Percentiles rank a stretch among this genome's conserved stretches.
These are phyloP conservation scores for Athalia circularis DNA, from an alignment of 2,888 invertebrate species.

Conservation along the genomic window DNA sequence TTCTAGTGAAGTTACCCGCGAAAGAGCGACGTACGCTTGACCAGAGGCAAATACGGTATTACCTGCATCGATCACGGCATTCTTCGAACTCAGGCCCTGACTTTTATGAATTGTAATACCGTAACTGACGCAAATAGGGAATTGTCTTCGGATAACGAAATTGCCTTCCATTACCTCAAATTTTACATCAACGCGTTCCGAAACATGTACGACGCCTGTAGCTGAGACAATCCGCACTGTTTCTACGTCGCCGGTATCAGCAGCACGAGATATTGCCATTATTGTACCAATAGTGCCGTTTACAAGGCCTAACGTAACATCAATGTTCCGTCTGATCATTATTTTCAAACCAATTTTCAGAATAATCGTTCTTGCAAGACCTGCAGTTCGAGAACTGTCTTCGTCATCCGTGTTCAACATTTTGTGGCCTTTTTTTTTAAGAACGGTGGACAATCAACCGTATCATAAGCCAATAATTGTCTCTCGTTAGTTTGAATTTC, in stretches of 20 bases:
- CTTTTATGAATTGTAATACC: too few species aligned
- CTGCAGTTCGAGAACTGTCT: constrained; percentile 55
- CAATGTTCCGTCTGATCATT: constrained; percentile 60
- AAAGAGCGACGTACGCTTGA: too few species aligned
- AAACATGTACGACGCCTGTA: constrained; percentile 48
- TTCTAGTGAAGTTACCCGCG: too few species aligned
- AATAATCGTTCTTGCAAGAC: constrained; percentile 51
- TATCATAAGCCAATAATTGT: too few species aligned
- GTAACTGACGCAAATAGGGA: too few species aligned
- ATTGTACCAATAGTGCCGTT: constrained; percentile 59
- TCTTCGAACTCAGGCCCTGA: too few species aligned
- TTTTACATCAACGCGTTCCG: constrained; percentile 43
- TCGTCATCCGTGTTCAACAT: constrained; percentile 52
- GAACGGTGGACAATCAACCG: too few species aligned
- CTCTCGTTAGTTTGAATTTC: too few species aligned
- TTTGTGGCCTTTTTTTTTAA: constrained; percentile 50
- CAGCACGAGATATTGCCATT: constrained; percentile 45
- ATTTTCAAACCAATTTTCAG: constrained; percentile 48
- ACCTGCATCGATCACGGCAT: too few species aligned
- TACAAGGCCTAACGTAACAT: constrained; percentile 57
- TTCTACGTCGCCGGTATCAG: constrained; percentile 49
- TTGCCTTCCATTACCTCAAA: too few species aligned
- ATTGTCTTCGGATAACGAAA: too few species aligned
- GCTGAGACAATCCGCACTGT: constrained; percentile 50
- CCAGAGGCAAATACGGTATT: too few species aligned